Conservation (phyloP, 1,140 invertebrate genomes). For the Spodoptera litura region DNA sequence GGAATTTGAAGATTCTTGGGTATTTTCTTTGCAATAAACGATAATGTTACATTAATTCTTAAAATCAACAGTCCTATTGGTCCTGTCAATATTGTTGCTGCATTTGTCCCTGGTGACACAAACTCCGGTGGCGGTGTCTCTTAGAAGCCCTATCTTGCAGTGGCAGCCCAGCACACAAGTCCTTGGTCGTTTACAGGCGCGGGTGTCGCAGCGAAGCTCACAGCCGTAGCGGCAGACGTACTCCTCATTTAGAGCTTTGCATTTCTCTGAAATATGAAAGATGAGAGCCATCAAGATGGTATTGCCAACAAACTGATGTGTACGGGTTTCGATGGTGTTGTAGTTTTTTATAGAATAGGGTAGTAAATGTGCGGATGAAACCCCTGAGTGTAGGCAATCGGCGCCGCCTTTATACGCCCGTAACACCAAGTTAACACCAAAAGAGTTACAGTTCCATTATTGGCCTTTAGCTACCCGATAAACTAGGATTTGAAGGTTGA, state of each 20-base stretch:
- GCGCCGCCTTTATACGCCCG: too few relatives aligned
- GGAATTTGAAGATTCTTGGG: too few relatives aligned
- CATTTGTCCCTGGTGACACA: slow-evolving; percentile 56
- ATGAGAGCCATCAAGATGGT: too few relatives aligned
- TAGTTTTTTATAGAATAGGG: too few relatives aligned
- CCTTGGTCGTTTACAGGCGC: slow-evolving; percentile 54
- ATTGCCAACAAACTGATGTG: too few relatives aligned
- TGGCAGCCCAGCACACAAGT: slow-evolving; percentile 70
- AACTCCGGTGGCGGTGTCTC: slow-evolving; percentile 50
- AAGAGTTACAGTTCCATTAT: too few relatives aligned
- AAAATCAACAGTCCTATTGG: neutral
- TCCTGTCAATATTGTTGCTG: neutral
- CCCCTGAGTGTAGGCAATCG: too few relatives aligned
- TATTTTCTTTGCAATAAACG: neutral
- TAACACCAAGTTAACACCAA: too few relatives aligned
- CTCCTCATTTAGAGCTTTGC: slow-evolving; percentile 63
- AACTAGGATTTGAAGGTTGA: too few relatives aligned
- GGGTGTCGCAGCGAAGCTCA: slow-evolving; percentile 61
- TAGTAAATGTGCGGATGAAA: too few relatives aligned
- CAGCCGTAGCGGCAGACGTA: slow-evolving; percentile 73
- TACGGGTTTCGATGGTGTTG: too few relatives aligned
- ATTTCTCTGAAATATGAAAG: slow-evolving; percentile 63
- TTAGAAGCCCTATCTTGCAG: slow-evolving; percentile 61
- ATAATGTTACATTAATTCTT: neutral
- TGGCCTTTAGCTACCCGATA: too few relatives aligned